Percentiles rank a stretch among this genome's conserved stretches.
Evolutionary conservation across 37 sponge, comb jelly and placozoan species (phyloP).

Genomic region (Eunapius fragilis): DNA sequence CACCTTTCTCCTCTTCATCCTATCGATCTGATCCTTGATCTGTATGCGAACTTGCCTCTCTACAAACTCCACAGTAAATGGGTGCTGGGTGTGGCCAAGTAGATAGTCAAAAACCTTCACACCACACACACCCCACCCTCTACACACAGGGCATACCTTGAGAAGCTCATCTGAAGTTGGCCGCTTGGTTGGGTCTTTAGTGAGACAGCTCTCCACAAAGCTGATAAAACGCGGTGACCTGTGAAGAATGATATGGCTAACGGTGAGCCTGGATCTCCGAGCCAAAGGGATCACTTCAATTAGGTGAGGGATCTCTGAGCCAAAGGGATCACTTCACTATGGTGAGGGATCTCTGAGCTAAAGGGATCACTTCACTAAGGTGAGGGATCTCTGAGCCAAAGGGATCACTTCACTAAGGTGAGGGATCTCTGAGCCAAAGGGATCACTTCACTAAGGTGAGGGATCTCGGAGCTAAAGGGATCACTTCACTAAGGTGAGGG

Average conservation of each 20-base stretch:
- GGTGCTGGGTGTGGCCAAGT: conserved; percentile 37
- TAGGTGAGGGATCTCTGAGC: no score
- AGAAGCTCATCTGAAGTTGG: conserved; percentile 92
- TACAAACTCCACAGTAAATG: conserved; percentile 69
- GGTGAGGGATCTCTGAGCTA: no score
- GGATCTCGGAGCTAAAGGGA: no score
- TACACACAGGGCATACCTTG: conserved; percentile 47
- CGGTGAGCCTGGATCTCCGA: no score
- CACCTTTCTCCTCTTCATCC: conserved; percentile 73
- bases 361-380: no score
- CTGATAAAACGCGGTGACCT: conserved; percentile 72
- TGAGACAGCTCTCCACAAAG: conserved; percentile 87
- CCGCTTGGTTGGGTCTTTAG: conserved; percentile 82
- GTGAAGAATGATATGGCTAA: neutral
- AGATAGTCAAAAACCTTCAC: neutral
- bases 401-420: no score
- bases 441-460: no score
- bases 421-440: no score
- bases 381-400: no score
- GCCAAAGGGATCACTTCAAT: no score
- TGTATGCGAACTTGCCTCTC: conserved; percentile 74
- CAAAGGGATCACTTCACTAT: no score
- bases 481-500: no score
- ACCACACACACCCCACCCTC: neutral
- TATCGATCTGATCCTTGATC: conserved; percentile 86